A percentile compares a stretch with the other conserved stretches of the same genome.
phyloP scores from a whole-genome alignment of 2,113 vertebrate species.

The Ranitomeya imitator region DNA sequence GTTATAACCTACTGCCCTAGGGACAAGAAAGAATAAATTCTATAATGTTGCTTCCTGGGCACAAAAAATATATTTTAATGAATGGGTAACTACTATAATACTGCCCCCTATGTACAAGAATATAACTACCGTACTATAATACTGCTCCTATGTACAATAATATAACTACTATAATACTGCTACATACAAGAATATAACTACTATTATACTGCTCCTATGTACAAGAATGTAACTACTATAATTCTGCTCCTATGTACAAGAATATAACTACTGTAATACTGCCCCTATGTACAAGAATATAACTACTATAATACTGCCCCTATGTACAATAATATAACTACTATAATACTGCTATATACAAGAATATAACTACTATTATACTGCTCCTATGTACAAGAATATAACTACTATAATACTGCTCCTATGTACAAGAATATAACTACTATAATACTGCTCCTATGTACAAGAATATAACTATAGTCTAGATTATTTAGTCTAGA shows the following conservation, averaged over 20 bases:
- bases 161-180: background rate
- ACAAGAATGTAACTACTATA: background rate
- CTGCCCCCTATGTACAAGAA: background rate
- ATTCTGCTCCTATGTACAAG: background rate
- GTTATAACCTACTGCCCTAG: too few relatives aligned
- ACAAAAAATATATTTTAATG: too few relatives aligned
- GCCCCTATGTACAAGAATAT: background rate
- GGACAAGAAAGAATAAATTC: too few relatives aligned
- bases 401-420: background rate
- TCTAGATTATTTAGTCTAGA: too few relatives aligned
- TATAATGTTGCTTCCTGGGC: too few relatives aligned
- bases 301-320: background rate
- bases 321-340: background rate
- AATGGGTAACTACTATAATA: background rate
- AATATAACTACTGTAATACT: background rate
- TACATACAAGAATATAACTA: background rate
- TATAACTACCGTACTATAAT: background rate
- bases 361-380: background rate
- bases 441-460: background rate
- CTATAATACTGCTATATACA: background rate
- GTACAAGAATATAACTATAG: background rate
- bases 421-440: background rate
- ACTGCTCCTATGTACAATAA: too few relatives aligned
- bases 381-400: too few relatives aligned
- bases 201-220: background rate